Evolutionary conservation across 2,797 vertebrate species (phyloP).

Genomic region (Halcyon leucocephala): DNA sequence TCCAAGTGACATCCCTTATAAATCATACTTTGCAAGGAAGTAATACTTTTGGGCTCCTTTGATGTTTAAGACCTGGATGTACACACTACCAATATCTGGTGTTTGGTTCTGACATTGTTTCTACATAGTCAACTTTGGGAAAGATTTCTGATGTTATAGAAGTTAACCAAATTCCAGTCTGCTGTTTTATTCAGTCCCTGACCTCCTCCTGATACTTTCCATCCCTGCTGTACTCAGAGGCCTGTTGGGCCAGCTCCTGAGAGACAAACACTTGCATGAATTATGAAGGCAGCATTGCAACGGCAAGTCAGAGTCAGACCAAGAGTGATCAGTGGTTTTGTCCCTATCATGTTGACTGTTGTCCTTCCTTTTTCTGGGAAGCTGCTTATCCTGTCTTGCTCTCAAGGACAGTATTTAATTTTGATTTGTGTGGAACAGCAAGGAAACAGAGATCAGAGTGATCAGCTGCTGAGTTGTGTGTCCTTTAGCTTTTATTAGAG

Average conservation of each 20-base stretch:
- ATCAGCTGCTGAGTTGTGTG: not conserved
- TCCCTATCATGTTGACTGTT: not conserved
- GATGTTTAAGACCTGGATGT: not conserved
- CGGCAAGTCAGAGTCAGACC: not conserved
- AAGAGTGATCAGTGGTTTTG: accelerated
- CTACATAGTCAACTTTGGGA: not conserved
- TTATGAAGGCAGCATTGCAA: not conserved
- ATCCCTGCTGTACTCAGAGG: accelerated
- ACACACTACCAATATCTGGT: not conserved
- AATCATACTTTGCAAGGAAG: not conserved
- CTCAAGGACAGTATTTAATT: slow-evolving; percentile 1
- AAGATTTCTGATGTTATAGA: not conserved
- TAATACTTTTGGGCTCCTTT: not conserved
- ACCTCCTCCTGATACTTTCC: not conserved
- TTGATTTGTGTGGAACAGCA: slow-evolving; percentile 31
- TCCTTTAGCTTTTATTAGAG: slow-evolving; percentile 30
- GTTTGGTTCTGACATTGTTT: not conserved
- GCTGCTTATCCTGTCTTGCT: not conserved
- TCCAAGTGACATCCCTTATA: not conserved
- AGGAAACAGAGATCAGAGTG: not conserved
- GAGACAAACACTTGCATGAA: too few relatives aligned
- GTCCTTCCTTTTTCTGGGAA: not conserved
- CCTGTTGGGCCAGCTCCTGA: not conserved
- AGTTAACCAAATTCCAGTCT: not conserved
- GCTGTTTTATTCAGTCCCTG: too few relatives aligned